Conservation (phyloP, 2,113 vertebrate genomes). For the Pollachius pollachius region DNA sequence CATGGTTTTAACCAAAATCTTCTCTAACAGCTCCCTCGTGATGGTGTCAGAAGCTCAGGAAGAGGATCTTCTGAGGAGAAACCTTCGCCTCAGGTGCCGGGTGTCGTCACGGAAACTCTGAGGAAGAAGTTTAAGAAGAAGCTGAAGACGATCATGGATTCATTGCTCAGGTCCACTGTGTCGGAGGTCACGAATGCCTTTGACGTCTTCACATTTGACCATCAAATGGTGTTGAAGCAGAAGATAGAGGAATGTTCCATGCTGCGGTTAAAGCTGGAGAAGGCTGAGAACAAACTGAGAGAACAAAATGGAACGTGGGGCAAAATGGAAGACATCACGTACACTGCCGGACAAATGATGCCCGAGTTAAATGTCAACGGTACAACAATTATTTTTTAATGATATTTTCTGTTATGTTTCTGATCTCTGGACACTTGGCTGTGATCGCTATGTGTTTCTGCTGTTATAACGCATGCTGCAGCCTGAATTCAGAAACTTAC, state of each 20-base stretch:
- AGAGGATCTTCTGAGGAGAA: no score
- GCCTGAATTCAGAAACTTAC: no score
- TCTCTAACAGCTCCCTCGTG: neutral
- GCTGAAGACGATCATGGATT: conserved; percentile 55
- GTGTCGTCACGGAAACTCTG: conserved; percentile 52
- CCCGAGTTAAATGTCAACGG: neutral
- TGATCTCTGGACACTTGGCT: no score
- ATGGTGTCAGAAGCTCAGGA: neutral
- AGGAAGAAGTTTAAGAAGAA: conserved; percentile 38
- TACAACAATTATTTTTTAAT: neutral
- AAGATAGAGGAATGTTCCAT: conserved; percentile 48
- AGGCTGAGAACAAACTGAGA: conserved; percentile 20
- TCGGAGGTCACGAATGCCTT: conserved; percentile 57
- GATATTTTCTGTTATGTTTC: no score
- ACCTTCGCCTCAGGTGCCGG: neutral
- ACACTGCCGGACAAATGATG: neutral
- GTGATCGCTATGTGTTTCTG: no score
- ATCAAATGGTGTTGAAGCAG: conserved; percentile 47
- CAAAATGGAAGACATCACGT: neutral
- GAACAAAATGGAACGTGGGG: neutral
- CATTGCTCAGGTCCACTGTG: conserved; percentile 32
- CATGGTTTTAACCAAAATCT: neutral
- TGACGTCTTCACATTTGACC: conserved; percentile 47
- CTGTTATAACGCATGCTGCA: no score
- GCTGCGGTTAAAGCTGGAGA: conserved; percentile 50